Base-by-base conservation (phyloP, 2,888 invertebrate genomes). In the Neuroscelio doddi region DNA sequence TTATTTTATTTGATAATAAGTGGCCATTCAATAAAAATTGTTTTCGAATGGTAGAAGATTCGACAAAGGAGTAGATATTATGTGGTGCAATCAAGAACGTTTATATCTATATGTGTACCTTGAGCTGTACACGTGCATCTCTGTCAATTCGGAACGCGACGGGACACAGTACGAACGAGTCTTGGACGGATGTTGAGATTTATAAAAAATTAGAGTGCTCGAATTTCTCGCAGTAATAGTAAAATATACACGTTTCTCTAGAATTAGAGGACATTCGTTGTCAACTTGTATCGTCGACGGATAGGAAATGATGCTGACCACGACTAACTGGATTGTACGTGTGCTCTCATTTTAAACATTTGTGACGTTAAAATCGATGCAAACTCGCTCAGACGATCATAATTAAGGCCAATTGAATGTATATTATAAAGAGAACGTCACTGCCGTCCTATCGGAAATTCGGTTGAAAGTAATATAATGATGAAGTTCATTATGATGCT, bases 201-300 rank as follows among this genome's bases (percentile, higher is more conserved):
- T 68, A 69, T 72, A 70, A 75, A 69, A 73, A 72, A 72, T 70
- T 72, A 73, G 74, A 73, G 64, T 46, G 14, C 41, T 49, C 62
- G 56, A 41, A 53, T 39, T 21, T 44, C 51, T 38, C 50, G 52
- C 14, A 27, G 26, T 45, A 36, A 47, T 49, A 53, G 34, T 50
- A 44, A 49, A 39, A 50, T 34, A 26, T 42, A 32, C 15, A 52
- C 26, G 32, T 51, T 17, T 29, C 21, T 39, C 57, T 53, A 57
- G 61, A 53, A 66, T 58, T 53, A 51, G 47, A 46, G 47, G 27
- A 16, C 39, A 12, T 30, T 27, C 50, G 38, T 12, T 36, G 36
- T 15, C 36, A 14, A 34, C 63, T 1, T 8, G 15, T 27, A 29
- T 29, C 29, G 21, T 21, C 21, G 44, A 9, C 3, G 15, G 36